Conservation (phyloP, 2,113 vertebrate species). For the Cynocephalus volans region DNA sequence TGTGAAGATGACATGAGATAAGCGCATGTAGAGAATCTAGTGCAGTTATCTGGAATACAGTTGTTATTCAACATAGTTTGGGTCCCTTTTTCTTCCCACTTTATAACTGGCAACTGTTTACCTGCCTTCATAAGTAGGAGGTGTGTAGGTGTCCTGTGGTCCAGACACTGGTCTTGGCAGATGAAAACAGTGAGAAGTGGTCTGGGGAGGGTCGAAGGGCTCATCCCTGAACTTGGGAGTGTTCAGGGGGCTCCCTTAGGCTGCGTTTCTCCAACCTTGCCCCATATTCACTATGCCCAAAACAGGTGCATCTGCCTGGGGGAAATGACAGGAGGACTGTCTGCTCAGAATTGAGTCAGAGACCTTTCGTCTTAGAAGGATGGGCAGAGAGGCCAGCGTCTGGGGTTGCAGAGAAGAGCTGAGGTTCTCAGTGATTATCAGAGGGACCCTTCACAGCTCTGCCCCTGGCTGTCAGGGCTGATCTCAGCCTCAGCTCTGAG, state of each 20-base stretch:
- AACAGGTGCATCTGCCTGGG: not conserved
- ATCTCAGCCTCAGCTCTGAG: not conserved
- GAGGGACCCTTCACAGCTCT: not conserved
- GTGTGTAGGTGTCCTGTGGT: not conserved
- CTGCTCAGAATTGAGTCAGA: not conserved
- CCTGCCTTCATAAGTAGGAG: not conserved
- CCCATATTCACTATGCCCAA: not conserved
- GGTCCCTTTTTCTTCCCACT: not conserved
- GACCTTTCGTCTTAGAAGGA: not conserved
- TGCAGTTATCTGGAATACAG: rapidly evolving
- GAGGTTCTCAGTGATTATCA: not conserved
- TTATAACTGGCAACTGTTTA: not conserved
- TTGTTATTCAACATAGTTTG: not conserved
- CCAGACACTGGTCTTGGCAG: not conserved
- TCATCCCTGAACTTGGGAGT: not conserved
- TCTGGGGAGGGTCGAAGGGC: not conserved
- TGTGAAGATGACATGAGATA: not conserved
- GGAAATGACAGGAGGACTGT: not conserved
- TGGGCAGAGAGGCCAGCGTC: not conserved
- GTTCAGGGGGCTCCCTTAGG: not conserved
- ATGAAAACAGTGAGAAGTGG: not conserved
- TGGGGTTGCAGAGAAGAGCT: not conserved
- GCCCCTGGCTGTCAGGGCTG: too few species aligned
- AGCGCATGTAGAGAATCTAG: not conserved
- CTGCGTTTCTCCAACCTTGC: not conserved